Evolutionary conservation across 2,113 vertebrate species (phyloP).

Genomic region (Hemicordylus capensis): DNA sequence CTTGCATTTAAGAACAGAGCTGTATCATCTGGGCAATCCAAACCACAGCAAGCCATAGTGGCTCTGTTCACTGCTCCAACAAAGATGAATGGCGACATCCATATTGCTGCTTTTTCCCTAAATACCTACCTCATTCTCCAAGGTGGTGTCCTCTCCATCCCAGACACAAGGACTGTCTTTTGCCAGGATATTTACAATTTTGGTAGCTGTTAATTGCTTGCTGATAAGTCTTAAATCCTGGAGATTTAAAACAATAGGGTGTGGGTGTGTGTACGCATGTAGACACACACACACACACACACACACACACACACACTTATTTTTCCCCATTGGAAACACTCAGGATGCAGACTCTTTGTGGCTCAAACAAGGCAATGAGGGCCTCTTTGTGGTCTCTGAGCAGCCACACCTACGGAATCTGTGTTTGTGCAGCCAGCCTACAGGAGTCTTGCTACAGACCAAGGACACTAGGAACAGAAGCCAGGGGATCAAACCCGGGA

Average conservation of each 20-base stretch:
- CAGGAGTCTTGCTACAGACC: no score
- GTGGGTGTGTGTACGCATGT: no score
- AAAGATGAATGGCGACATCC: not conserved
- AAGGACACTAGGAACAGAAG: no score
- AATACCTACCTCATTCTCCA: slow-evolving; percentile 84
- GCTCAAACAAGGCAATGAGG: not conserved
- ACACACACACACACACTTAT: not conserved
- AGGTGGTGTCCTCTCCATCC: slow-evolving; percentile 62
- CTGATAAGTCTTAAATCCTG: slow-evolving; percentile 86
- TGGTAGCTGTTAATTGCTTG: slow-evolving; percentile 76
- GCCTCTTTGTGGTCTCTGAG: not conserved
- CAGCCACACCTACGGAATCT: no score
- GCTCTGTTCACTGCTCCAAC: not conserved
- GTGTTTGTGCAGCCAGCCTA: no score
- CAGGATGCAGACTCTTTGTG: not conserved
- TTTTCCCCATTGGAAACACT: not conserved
- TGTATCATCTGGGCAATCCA: not conserved
- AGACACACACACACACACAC: no score
- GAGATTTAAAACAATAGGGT: not conserved
- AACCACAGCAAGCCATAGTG: not conserved
- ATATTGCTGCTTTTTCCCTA: accelerated
- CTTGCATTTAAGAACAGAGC: not conserved
- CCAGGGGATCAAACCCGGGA: no score
- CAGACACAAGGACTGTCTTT: slow-evolving; percentile 70
- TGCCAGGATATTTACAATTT: slow-evolving; percentile 78